phyloP scores from a whole-genome alignment of 2,888 invertebrate species.

The Tetragonula carbonaria region DNA sequence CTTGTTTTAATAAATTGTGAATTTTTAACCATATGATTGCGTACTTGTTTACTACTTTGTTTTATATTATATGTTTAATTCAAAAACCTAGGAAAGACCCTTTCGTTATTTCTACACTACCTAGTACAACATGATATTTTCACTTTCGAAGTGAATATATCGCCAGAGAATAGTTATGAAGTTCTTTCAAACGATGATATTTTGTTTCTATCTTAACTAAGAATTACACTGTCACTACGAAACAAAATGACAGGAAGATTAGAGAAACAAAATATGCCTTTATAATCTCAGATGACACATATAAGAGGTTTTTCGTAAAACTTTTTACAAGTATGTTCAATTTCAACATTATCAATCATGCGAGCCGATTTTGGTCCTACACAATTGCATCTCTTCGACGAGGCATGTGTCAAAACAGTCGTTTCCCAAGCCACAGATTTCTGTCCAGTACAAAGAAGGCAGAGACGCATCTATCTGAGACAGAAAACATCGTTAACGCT shows the following conservation, averaged over 20 bases:
- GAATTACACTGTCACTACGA: conserved; percentile 19
- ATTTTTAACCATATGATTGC: background rate
- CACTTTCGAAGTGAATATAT: background rate
- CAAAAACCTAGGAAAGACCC: background rate
- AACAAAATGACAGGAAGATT: conserved; percentile 54
- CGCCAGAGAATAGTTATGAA: conserved; percentile 37
- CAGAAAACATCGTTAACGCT: background rate
- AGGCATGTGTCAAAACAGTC: conserved; percentile 22
- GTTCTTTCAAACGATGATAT: conserved; percentile 55
- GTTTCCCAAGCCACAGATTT: conserved; percentile 27
- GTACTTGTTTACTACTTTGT: background rate
- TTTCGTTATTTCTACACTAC: background rate
- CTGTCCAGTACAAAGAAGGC: conserved; percentile 23
- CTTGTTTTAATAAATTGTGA: background rate
- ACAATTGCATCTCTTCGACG: conserved; percentile 30
- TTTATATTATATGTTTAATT: background rate
- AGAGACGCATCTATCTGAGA: background rate
- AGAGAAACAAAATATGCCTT: conserved; percentile 30
- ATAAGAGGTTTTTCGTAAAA: conserved; percentile 16
- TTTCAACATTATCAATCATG: conserved; percentile 13
- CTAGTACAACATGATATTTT: background rate
- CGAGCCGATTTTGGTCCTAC: conserved; percentile 28
- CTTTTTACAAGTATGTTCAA: conserved; percentile 47
- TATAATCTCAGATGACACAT: conserved; percentile 25
- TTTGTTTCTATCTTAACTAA: conserved; percentile 55